Base-by-base conservation (phyloP, 2,888 invertebrate species). In the Mactromeris polynyma region DNA sequence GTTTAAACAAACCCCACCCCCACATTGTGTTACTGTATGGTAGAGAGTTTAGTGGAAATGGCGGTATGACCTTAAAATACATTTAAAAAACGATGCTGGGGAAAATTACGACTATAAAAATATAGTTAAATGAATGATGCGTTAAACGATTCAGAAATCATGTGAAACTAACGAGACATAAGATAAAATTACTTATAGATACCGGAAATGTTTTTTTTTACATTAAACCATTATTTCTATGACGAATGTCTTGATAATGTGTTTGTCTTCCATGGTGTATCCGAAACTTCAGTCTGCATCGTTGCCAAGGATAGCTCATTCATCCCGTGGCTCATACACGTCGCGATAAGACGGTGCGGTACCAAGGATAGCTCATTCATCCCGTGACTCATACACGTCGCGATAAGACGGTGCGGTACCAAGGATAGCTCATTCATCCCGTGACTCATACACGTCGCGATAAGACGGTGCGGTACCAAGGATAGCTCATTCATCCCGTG, bases 61-160 rank as follows among this genome's bases (percentile, higher is more conserved):
- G 77, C 77, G 77, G 77, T 38, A 77, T 77, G 77, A 77, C 77
- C 38, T 77, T 38, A 14, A 77, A 38, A 77, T 38, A 77, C 11
- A 36, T 77, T 77, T 77, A 77, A 36, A 38, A 77, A 38, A 7
- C 36, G 33, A 3, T 73, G 3, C 31, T 31, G 73, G 2, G 33
- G 2, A 73, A 31, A 73, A 36, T 17, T 38, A 36, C 36, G 38
- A 77, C 11, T 77, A 11, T 77, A 36, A 11, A 1, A 1, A 14
- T 36, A 38, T 17, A 31, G 14, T 21, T 77, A 11, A 77, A 36
- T 38, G 6, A 33, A 17, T 21, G 4, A 38, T 77, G 21, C 38
- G 36, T 38, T 77, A 9, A 77, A 9, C 7, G 17, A 33, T 77
- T 9, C 2, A 38, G 36, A 14, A 21, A 36, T 38, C 1, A 36